These are phyloP conservation scores for Equus quagga DNA, from an alignment of 2,113 vertebrate genomes.

Conservation along the genomic window DNA sequence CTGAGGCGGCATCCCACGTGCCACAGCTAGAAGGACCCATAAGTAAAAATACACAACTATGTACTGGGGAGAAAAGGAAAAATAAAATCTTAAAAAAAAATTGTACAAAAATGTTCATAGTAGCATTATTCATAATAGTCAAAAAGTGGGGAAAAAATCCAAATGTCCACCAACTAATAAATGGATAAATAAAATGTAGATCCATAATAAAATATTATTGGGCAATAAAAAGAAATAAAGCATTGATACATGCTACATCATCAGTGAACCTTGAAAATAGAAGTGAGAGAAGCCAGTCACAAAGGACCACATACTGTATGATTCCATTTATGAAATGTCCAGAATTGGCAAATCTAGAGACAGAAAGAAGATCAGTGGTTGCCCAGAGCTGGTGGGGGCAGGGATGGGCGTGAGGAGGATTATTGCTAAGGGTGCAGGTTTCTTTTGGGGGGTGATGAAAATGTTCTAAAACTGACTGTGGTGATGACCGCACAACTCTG, in stretches of 20 bases:
- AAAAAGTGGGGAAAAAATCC: neutral
- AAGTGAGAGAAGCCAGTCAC: slow-evolving; percentile 17
- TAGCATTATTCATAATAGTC: slow-evolving; percentile 4
- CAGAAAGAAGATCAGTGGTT: neutral
- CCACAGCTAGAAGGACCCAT: too few species aligned
- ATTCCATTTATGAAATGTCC: slow-evolving; percentile 15
- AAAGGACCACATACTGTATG: neutral
- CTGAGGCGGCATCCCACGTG: too few species aligned
- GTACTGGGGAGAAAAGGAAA: too few species aligned
- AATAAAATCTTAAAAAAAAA: neutral
- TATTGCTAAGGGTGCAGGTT: neutral
- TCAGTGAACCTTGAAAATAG: neutral
- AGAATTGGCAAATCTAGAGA: slow-evolving; percentile 7
- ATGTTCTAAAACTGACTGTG: neutral
- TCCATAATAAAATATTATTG: neutral
- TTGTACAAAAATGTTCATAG: neutral
- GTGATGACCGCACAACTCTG: neutral
- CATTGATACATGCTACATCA: neutral
- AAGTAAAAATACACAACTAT: too few species aligned
- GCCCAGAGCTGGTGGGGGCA: neutral
- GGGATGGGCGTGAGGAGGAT: neutral
- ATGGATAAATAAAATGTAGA: neutral
- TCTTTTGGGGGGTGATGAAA: neutral
- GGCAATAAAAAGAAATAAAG: neutral
- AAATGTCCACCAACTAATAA: neutral